Percentiles rank a stretch among this genome's conserved stretches.
These are phyloP conservation scores for Cottus gobio DNA, from an alignment of 2,113 vertebrate species.

Conservation along the genomic window DNA sequence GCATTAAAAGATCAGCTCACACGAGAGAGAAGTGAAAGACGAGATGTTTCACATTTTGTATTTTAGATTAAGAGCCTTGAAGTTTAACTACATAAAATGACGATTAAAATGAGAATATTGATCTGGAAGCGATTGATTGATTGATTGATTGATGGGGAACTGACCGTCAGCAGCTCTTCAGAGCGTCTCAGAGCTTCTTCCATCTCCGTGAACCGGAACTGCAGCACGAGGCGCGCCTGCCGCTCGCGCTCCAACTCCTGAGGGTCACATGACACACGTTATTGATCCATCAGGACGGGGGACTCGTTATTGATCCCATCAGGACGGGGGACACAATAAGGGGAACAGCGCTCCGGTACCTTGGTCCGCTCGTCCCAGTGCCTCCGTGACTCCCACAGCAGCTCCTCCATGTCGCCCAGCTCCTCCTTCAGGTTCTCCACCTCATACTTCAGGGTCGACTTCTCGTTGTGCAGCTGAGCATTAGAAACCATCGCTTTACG, in stretches of 20 bases:
- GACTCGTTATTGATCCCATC: too few species aligned
- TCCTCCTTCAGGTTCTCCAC: constrained; percentile 91
- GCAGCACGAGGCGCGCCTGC: constrained; percentile 85
- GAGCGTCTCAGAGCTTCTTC: constrained; percentile 88
- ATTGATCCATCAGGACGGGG: too few species aligned
- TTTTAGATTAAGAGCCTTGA: too few species aligned
- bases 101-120: too few species aligned
- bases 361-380: constrained; percentile 86
- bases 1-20: too few species aligned
- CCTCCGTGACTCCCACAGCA: constrained; percentile 88
- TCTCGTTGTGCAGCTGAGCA: constrained; percentile 95
- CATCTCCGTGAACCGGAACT: constrained; percentile 88
- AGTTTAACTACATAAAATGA: too few species aligned
- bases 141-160: background rate
- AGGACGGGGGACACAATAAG: too few species aligned
- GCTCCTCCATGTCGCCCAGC: constrained; percentile 90
- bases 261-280: background rate
- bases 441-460: constrained; percentile 93
- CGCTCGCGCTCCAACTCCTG: constrained; percentile 90
- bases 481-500: constrained; percentile 95
- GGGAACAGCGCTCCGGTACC: background rate
- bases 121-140: too few species aligned
- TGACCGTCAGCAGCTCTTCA: constrained; percentile 90
- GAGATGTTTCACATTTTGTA: too few species aligned
- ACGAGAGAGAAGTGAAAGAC: too few species aligned